Percentiles rank a stretch among this genome's conserved stretches.
Conservation (phyloP, 2,113 vertebrate species). For the Haemorhous mexicanus region DNA sequence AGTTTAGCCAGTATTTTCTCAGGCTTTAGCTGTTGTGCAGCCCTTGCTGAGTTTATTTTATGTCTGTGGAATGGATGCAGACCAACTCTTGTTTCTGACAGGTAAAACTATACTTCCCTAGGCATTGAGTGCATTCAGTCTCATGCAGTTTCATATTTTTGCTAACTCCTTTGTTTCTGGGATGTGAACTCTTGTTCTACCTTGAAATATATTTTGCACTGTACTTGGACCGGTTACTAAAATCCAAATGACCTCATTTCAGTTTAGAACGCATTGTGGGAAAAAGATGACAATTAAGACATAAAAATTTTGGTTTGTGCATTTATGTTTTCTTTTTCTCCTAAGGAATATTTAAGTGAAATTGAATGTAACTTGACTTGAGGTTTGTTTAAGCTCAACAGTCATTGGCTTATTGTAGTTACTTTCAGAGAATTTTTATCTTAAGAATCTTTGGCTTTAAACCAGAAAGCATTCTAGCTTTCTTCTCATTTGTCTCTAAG, state of each 20-base stretch:
- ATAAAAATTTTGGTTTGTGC: conserved; percentile 57
- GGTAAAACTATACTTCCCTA: conserved; percentile 39
- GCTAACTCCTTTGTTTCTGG: conserved; percentile 23
- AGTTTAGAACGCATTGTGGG: conserved; percentile 40
- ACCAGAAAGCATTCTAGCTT: conserved; percentile 59
- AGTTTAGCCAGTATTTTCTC: background rate
- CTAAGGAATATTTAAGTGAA: conserved; percentile 73
- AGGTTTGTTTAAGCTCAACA: conserved; percentile 66
- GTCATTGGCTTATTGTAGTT: conserved; percentile 64
- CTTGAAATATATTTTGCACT: conserved; percentile 35
- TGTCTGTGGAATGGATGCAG: background rate
- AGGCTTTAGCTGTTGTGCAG: background rate
- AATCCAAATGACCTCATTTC: conserved; percentile 46
- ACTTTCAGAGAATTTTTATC: conserved; percentile 69
- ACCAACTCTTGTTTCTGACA: background rate
- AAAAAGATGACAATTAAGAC: conserved; percentile 64
- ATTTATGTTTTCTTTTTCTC: conserved; percentile 60
- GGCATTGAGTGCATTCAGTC: background rate
- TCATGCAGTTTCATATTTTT: conserved; percentile 9
- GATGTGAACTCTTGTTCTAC: background rate
- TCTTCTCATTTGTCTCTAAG: conserved; percentile 53
- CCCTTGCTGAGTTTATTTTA: background rate
- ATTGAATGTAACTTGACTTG: conserved; percentile 70
- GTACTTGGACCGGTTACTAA: conserved; percentile 39
- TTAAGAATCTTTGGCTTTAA: conserved; percentile 68